These are phyloP conservation scores for Grallaria varia DNA, from an alignment of 2,113 vertebrate genomes.

Conservation along the genomic window DNA sequence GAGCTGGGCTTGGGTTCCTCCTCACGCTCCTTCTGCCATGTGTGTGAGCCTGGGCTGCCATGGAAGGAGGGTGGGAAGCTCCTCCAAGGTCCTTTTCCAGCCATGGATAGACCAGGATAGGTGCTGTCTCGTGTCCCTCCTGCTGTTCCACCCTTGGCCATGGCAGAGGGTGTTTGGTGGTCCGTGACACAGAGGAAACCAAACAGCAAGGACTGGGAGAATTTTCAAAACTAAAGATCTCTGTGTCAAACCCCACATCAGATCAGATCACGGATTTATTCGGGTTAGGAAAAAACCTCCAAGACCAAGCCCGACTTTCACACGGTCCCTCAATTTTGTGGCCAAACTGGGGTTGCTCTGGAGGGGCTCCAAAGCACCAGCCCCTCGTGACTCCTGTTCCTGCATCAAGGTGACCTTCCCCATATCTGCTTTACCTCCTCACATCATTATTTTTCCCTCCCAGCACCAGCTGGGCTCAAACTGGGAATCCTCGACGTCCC, in stretches of 20 bases:
- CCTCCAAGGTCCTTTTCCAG: neutral
- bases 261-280: no score
- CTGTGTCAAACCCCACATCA: rapidly evolving
- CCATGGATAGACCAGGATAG: rapidly evolving
- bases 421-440: neutral
- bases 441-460: neutral
- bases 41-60: neutral
- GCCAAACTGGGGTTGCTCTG: neutral
- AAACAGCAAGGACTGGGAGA: neutral
- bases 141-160: neutral
- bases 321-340: neutral
- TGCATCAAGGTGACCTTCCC: neutral
- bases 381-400: neutral
- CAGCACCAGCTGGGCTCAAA: neutral
- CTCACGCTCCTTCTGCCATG: rapidly evolving
- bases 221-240: neutral
- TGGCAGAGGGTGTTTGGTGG: neutral
- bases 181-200: no score
- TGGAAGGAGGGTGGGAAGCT: neutral
- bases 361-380: neutral
- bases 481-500: neutral
- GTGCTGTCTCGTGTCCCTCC: neutral
- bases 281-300: neutral
- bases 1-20: neutral
- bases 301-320: neutral